Evolutionary conservation across 2,888 invertebrate genomes (phyloP).

Genomic region (Acheta domesticus): DNA sequence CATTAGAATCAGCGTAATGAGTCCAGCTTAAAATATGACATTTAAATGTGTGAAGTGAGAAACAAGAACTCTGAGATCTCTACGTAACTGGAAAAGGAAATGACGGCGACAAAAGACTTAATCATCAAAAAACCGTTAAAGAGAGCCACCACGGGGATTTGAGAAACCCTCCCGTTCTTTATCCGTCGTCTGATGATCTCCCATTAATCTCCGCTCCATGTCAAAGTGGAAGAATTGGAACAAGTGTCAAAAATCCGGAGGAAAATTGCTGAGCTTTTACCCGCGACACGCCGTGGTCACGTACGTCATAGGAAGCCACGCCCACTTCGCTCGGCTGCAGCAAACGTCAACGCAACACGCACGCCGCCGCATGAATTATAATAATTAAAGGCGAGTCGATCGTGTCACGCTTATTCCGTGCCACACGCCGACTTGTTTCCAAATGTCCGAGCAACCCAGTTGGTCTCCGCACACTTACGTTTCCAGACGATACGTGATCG

Average conservation of each 20-base stretch:
- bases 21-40: no score
- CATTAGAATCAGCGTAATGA: no score
- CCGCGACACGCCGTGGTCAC: background rate
- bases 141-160: no score
- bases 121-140: no score
- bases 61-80: no score
- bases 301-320: background rate
- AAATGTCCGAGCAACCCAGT: no score
- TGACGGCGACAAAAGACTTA: no score
- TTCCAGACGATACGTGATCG: no score
- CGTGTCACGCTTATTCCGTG: background rate
- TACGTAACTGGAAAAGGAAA: no score
- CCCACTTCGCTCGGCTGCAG: background rate
- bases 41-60: no score
- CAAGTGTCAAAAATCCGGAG: background rate
- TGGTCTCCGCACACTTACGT: no score
- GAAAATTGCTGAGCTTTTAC: background rate
- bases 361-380: conserved; percentile 18
- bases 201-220: background rate
- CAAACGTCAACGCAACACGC: background rate
- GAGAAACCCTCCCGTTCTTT: no score
- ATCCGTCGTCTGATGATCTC: background rate
- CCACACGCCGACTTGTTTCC: background rate
- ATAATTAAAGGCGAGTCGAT: background rate
- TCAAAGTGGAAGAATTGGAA: background rate